Base-by-base conservation (phyloP, 1,140 invertebrate species). In the Zaprionus camerounensis region DNA sequence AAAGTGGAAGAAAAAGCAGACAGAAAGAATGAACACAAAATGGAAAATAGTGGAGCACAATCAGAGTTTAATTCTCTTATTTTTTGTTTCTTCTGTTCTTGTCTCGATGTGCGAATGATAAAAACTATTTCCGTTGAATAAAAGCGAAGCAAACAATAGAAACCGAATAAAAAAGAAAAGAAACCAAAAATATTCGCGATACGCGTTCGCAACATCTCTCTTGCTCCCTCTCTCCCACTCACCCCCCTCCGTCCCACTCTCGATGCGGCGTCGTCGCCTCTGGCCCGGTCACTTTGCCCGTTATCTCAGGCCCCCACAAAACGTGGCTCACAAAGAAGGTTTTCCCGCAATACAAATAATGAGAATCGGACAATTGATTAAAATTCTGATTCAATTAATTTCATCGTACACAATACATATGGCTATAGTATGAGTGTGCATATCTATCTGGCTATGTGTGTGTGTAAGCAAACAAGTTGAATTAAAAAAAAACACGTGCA, bases 61-160 rank as follows among this genome's bases (percentile, higher is more conserved):
- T 58, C 46, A 75, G 74, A 65, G 53, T 61, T 61, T 49, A 75
- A 7, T 58, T 26, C 41, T 51, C 24, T 51, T 17, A 13, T 66
- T 65, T 9, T 51, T 28, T 51, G 22, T 51, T 51, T 24, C 22
- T 51, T 24, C 56, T 75, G 15, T 51, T 36, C 49, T 20, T 55
- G 58, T 31, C 46, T 31, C 61, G 17, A 55, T 56, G 36, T 36
- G 66, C 22, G 22, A 64, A 22, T 67, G 67, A 84, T 78, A 76
- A 85, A 84, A 81, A 81, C 69, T 81, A 81, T 85, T 85, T 84
- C 74, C 82, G 78, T 81, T 58, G 55, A 67, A 83, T 67, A 69
- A 68, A 83, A 67, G 28, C 77, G 55, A 76, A 67, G 46, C 51
- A 56, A 69, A 77, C 71, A 82, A 82, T 82, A 44, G 62, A 15